Base-by-base conservation (phyloP, 2,888 invertebrate genomes). In the Ophion ellenae region DNA sequence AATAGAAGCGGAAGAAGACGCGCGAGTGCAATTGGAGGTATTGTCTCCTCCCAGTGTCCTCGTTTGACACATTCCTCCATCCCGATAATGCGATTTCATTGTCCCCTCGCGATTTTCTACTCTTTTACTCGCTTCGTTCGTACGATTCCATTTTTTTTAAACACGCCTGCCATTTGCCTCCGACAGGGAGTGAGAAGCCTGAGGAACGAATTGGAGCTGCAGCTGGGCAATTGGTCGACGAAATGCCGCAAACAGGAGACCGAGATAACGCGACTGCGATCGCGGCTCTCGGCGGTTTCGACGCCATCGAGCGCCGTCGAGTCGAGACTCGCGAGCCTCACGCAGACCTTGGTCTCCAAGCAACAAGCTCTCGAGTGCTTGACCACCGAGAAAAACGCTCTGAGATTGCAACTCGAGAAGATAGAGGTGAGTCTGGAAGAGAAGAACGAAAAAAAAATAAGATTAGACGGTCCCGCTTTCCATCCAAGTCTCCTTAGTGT, bases 361-460 rank as follows among this genome's bases (percentile, higher is more conserved):
- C 99, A 99, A 94, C 97, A 96, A 66, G 96, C 96, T 88, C 95
- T 99, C n/a, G 98, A 99, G 92, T 95, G 96, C 28, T 95, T 98
- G 64, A 96, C 97, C 79, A 97, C 97, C 0, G 98, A 98, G 91
- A 96, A 97, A 92, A 98, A 98, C 94, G 97, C 98, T 28, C 94
- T 98, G 75, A 95, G 96, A 89, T 95, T 98, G 89, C 98, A 98
- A 92, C 94, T 98, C 90, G 98, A 98, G 92, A 97, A 97, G 92
- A 93, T 96, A 77, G 96, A 97, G 95, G 97, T 97, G 76, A 69
- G 20, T 6, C 17, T 6, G 17, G 36, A 24, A 28, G 24, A 5
- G 14, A 47, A 73, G 47, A 59, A 6, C 2, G 5, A 24, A n/a
- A 20, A 24, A 17, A 53, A 6, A 36, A 17, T 17, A 1, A 47